Evolutionary conservation across 2,888 invertebrate species (phyloP), one percentile per base, ranked within the genome.

Genomic region (Neoaliturus tenellus): DNA sequence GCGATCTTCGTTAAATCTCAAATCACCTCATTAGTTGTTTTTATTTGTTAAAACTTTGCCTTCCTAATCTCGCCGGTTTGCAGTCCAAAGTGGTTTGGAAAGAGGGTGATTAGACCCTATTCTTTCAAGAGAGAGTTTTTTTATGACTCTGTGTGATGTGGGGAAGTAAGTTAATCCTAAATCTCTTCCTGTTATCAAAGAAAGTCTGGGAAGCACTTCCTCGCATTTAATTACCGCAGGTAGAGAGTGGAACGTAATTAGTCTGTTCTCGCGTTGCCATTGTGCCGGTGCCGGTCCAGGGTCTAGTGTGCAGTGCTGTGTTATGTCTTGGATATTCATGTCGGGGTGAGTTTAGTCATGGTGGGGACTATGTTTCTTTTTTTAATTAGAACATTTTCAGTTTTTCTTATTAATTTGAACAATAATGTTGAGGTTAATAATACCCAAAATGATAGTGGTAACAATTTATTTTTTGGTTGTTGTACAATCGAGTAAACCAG

Each of bases 161-260:
- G 62, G 31, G 62, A 28, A 62, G 20, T 62, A 62, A 62, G 62
- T 12, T 62, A 62, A 62, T 62, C 62, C 62, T 28, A 62, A 39
- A 69, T 69, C 69, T 69, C 69, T 69, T 69, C 69, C 69, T 69
- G 69, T 69, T 69, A 69, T 69, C 48, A 75, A 75, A 28, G 75
- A 75, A 75, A 75, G 75, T 75, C 44, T 75, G 75, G 75, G 75
- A 75, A 75, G 28, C 8, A 41, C 75, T 28, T 48, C 75, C 44
- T 75, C 17, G 48, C 75, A 75, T 39, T 75, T 75, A 75, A 75
- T 75, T 75, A 75, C 20, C 6, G 48, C 41, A 48, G 28, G 28
- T 75, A 75, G 75, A 75, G 75, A 75, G 75, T 75, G 75, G 44
- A 75, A 75, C 75, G 28, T 14, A 67, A 69, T 69, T 69, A 39